Conservation (phyloP, 1,140 invertebrate genomes). For the Drosophila pachea region DNA sequence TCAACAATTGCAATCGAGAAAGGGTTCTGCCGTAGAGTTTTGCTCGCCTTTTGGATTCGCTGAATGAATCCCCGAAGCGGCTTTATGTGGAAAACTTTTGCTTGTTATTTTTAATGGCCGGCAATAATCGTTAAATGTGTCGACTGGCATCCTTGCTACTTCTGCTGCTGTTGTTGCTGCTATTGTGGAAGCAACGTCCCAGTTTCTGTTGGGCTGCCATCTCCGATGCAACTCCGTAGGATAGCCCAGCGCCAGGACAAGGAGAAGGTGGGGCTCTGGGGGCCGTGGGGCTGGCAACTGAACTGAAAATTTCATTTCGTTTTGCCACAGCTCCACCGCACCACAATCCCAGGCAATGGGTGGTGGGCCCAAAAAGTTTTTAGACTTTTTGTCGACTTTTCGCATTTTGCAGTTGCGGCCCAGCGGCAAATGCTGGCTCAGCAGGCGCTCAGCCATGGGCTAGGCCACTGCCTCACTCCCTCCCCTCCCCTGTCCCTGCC, state of each 20-base stretch:
- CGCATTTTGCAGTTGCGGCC: slow-evolving; percentile 71
- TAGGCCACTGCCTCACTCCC: slow-evolving; percentile 1
- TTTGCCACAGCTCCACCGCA: slow-evolving; percentile 40
- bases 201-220: slow-evolving; percentile 50
- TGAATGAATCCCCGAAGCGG: slow-evolving; percentile 76
- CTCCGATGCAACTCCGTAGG: slow-evolving; percentile 61
- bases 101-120: slow-evolving; percentile 75
- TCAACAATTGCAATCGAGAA: slow-evolving; percentile 77
- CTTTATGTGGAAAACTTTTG: slow-evolving; percentile 77
- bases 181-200: slow-evolving; percentile 16
- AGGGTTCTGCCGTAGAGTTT: slow-evolving; percentile 72
- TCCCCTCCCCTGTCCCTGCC: slow-evolving; percentile 10
- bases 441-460: slow-evolving; percentile 27
- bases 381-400: slow-evolving; percentile 78
- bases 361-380: slow-evolving; percentile 62
- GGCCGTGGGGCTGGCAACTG: slow-evolving; percentile 51
- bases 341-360: slow-evolving; percentile 20
- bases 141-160: slow-evolving; percentile 49
- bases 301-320: slow-evolving; percentile 78
- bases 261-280: slow-evolving; percentile 10
- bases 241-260: slow-evolving; percentile 23
- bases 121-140: slow-evolving; percentile 78
- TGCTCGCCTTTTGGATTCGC: slow-evolving; percentile 59
- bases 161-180: slow-evolving; percentile 22
- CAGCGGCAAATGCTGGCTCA: slow-evolving; percentile 72